phyloP scores from a whole-genome alignment of 2,797 vertebrate species.

The Acanthurus lineatus region DNA sequence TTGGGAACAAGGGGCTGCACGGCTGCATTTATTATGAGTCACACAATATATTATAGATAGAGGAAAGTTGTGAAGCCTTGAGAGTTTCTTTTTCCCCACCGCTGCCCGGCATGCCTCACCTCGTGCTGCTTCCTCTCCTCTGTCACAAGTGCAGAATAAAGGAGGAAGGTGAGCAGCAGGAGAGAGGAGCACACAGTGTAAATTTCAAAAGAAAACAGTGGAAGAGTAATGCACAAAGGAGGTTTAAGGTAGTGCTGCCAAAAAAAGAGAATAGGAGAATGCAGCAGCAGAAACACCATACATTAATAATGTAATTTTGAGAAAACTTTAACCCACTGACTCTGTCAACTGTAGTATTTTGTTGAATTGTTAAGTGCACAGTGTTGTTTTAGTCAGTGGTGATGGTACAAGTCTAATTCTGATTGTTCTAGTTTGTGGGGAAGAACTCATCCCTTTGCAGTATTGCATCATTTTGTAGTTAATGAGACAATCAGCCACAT shows the following conservation, averaged over 20 bases:
- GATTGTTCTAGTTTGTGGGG: background rate
- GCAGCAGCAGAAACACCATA: background rate
- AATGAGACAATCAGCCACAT: constrained; percentile 19
- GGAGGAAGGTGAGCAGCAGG: constrained; percentile 44
- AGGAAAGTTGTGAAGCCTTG: constrained; percentile 54
- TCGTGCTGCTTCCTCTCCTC: constrained; percentile 43
- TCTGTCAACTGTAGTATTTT: background rate
- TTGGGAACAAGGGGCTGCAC: constrained; percentile 53
- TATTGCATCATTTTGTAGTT: constrained; percentile 4
- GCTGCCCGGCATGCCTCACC: constrained; percentile 46
- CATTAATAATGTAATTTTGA: background rate
- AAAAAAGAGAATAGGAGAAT: background rate
- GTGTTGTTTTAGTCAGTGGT: background rate
- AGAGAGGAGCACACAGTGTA: constrained; percentile 18
- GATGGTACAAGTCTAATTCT: background rate
- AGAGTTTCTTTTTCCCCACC: constrained; percentile 50
- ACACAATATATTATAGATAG: constrained; percentile 70
- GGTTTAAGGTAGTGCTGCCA: constrained; percentile 4
- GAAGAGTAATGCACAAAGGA: constrained; percentile 20
- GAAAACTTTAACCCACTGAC: background rate
- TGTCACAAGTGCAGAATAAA: constrained; percentile 58
- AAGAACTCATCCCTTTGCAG: constrained; percentile 1
- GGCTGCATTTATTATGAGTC: constrained; percentile 69
- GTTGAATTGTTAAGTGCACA: background rate
- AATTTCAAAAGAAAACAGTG: constrained; percentile 28